Conservation (phyloP, 2,888 invertebrate species). For the Caenorhabditis sinica region DNA sequence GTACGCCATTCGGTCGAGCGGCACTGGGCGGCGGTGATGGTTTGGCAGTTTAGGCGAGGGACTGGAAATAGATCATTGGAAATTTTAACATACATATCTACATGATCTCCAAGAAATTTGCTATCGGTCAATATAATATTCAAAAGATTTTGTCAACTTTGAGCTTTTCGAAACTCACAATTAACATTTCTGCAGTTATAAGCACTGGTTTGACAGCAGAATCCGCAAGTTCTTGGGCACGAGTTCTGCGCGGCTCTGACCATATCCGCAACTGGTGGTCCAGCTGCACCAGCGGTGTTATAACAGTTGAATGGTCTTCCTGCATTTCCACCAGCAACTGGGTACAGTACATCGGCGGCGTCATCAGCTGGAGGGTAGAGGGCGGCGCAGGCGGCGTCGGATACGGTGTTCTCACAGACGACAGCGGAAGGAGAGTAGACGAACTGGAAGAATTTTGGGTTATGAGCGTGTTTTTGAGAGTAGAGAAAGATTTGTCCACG, state of each 20-base stretch:
- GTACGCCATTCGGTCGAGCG: not conserved
- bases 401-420: constrained; percentile 21
- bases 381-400: not conserved
- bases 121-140: not conserved
- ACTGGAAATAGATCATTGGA: constrained; percentile 11
- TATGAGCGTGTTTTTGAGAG: no score
- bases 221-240: constrained; percentile 66
- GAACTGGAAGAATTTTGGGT: constrained; percentile 7
- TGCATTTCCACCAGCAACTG: not conserved
- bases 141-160: not conserved
- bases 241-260: constrained; percentile 1
- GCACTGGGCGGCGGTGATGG: constrained; percentile 21
- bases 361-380: not conserved
- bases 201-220: constrained; percentile 61
- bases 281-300: constrained; percentile 1
- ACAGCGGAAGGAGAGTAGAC: constrained; percentile 21
- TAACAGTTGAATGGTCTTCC: constrained; percentile 31
- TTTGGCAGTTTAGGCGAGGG: constrained; percentile 37
- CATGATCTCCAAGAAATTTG: not conserved
- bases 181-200: constrained; percentile 65
- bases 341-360: not conserved
- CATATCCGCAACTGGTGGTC: constrained; percentile 11
- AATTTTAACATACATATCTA: not conserved
- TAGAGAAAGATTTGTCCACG: no score
- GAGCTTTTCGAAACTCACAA: constrained; percentile 18